phyloP scores from a whole-genome alignment of 2,888 invertebrate species.

The Celastrina argiolus region DNA sequence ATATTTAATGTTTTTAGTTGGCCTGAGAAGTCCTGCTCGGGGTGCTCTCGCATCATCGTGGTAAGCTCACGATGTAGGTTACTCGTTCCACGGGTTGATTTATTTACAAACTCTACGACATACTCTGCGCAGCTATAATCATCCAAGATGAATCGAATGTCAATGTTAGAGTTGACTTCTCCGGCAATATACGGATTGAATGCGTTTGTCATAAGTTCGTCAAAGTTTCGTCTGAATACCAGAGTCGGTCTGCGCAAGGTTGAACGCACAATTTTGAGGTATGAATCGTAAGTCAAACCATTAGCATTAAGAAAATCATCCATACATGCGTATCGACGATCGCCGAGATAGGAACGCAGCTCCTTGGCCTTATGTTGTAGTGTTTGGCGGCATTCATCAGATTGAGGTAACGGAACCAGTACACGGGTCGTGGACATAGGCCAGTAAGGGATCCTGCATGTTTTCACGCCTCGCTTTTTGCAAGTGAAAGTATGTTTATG shows the following conservation, averaged over 20 bases:
- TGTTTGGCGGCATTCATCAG: constrained; percentile 39
- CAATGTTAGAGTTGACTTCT: constrained; percentile 40
- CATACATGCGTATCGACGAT: constrained; percentile 40
- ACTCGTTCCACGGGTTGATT: constrained; percentile 43
- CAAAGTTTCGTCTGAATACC: constrained; percentile 42
- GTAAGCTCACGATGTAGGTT: constrained; percentile 42
- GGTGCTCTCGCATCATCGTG: constrained; percentile 36
- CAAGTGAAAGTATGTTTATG: constrained; percentile 43
- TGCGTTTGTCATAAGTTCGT: constrained; percentile 44
- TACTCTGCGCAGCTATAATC: constrained; percentile 46
- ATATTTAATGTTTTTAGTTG: constrained; percentile 34
- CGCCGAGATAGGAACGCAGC: constrained; percentile 38
- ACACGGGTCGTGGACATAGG: constrained; percentile 42
- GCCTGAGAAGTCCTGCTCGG: constrained; percentile 32
- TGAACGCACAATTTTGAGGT: constrained; percentile 41
- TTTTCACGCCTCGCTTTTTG: constrained; percentile 41
- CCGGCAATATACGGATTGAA: constrained; percentile 46
- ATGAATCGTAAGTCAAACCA: constrained; percentile 40
- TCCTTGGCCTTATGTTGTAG: constrained; percentile 40
- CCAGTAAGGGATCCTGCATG: constrained; percentile 44
- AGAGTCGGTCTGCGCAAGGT: constrained; percentile 40
- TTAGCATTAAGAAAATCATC: constrained; percentile 40
- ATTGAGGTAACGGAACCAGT: constrained; percentile 41
- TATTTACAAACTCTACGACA: constrained; percentile 48
- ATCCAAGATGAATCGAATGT: constrained; percentile 34